These are phyloP conservation scores for Elgaria multicarinata DNA, from an alignment of 2,113 vertebrate genomes.

Conservation along the genomic window DNA sequence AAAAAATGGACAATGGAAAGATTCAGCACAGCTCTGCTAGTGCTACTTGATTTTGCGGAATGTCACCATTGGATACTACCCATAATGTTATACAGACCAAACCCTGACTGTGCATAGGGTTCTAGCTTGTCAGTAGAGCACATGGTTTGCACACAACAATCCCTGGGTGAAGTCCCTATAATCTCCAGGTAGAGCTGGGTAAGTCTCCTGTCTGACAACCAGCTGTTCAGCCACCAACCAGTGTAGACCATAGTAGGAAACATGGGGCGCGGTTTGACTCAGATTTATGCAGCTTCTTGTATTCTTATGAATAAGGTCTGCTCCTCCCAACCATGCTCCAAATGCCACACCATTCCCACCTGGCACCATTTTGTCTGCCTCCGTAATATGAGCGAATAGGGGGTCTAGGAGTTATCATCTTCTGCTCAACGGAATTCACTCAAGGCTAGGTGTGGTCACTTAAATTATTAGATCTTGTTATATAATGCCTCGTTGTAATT, in stretches of 20 bases:
- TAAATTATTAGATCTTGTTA: constrained; percentile 15
- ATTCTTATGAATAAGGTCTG: not conserved
- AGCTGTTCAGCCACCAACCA: not conserved
- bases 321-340: too few relatives aligned
- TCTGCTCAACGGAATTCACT: not conserved
- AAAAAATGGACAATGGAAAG: too few relatives aligned
- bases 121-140: not conserved
- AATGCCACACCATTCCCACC: too few relatives aligned
- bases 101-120: too few relatives aligned
- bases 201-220: not conserved
- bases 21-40: too few relatives aligned
- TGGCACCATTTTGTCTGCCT: not conserved
- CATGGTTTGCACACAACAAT: not conserved
- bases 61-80: too few relatives aligned
- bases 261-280: not conserved
- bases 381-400: not conserved
- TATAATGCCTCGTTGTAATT: constrained; percentile 24
- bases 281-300: not conserved
- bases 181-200: not conserved
- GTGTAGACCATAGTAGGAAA: not conserved
- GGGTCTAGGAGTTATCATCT: not conserved
- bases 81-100: not conserved
- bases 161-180: not conserved
- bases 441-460: not conserved
- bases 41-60: too few relatives aligned